Evolutionary conservation across 2,113 vertebrate species (phyloP), one percentile per base, ranked within the genome.

Genomic region (Brachyistius frenatus): DNA sequence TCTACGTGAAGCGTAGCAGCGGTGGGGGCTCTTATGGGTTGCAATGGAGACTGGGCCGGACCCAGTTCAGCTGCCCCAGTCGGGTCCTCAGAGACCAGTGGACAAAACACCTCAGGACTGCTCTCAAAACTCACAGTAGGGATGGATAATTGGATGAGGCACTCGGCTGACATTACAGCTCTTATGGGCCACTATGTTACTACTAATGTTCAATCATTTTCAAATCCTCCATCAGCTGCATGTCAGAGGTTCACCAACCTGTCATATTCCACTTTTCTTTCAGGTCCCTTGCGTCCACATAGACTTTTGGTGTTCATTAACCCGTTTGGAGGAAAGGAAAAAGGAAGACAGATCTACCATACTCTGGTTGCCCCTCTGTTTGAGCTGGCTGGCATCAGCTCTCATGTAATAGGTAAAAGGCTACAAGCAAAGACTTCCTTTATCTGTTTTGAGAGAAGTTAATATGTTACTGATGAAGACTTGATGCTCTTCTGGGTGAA

Each of bases 241-340:
- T 52, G 1, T 54, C n/a, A 50, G 30, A 56, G 0, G 0, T 53
- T 73, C 52, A 39, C 30, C 47, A 68, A 69, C 61, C 2, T 76
- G 14, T 47, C 13, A 65, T 7, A n/a, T 52, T 70, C n/a, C 8
- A 39, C 41, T 2, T 33, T 2, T 35, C 8, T 68, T 74, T 50
- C 67, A 94, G 92, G 89, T 61, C 92, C 91, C 0, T 66, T 87
- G 32, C 93, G 95, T 7, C 95, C 96, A 7, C 91, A 84, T 62
- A 94, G 78, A 76, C 87, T 96, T 65, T 74, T 96, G 82, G 94
- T 96, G 50, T 96, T 96, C 67, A 95, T 96, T 73, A 96, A 96
- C 78, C 96, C 95, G 0, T 94, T 81, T 62, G 96, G 95, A 58
- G 96, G 96, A 11, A 94, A 94, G 75, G 90, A 90, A 68, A 93